Percentiles rank a stretch among this genome's conserved stretches.
Evolutionary conservation across 2,113 vertebrate genomes (phyloP).

Genomic region (Perccottus glenii): DNA sequence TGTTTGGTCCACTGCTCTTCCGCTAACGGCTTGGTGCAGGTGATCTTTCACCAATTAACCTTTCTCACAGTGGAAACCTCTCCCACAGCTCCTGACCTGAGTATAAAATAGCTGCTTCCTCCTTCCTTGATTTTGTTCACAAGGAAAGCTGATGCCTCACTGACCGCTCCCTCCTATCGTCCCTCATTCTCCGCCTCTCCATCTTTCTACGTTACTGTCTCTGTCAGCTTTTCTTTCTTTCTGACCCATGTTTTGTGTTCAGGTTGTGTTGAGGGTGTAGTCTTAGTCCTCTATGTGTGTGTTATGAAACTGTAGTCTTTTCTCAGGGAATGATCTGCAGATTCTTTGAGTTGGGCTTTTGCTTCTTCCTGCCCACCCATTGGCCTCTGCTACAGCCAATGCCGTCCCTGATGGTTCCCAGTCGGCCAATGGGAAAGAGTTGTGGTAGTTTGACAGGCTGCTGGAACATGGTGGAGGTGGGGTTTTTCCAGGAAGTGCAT

Average conservation of each 20-base stretch:
- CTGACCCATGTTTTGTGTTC: constrained; percentile 39
- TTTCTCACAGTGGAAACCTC: constrained; percentile 40
- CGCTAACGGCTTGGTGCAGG: constrained; percentile 39
- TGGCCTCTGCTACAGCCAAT: constrained; percentile 35
- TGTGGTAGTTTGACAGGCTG: constrained; percentile 62
- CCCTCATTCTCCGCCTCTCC: constrained; percentile 21
- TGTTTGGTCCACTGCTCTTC: constrained; percentile 47
- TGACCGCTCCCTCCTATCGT: constrained; percentile 18
- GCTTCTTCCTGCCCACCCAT: constrained; percentile 43
- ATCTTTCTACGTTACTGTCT: constrained; percentile 26
- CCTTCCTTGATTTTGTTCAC: constrained; percentile 62
- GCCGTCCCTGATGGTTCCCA: constrained; percentile 30
- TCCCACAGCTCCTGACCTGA: constrained; percentile 62
- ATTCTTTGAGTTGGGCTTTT: constrained; percentile 47
- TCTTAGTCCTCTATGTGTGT: constrained; percentile 39
- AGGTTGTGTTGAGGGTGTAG: constrained; percentile 63
- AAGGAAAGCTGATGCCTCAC: constrained; percentile 63
- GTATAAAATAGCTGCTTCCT: constrained; percentile 66
- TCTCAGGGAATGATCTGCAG: constrained; percentile 61
- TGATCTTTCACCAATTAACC: constrained; percentile 64
- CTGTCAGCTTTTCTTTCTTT: constrained; percentile 36
- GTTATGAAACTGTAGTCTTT: constrained; percentile 68
- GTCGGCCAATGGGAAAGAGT: constrained; percentile 56
- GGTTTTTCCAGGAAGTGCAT: constrained; percentile 72
- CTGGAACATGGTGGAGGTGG: constrained; percentile 59